Evolutionary conservation across 2,797 vertebrate species (phyloP).

Genomic region (Oryzias dopingdopingensis): DNA sequence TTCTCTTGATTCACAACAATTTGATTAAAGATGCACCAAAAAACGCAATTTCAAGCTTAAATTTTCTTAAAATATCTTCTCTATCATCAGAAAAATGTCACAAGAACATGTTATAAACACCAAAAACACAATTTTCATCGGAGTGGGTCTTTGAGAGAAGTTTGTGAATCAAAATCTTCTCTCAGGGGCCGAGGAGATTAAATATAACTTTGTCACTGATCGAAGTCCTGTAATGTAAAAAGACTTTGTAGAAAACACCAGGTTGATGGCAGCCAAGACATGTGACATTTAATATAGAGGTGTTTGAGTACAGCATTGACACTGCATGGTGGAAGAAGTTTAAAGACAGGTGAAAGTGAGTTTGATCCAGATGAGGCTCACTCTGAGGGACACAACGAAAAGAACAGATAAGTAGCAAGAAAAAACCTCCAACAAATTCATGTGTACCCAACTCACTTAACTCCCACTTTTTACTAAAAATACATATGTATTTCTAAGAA

Average conservation of each 20-base stretch:
- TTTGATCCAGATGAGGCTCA: slow-evolving; percentile 37
- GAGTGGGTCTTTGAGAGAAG: not conserved
- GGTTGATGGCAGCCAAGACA: slow-evolving; percentile 3
- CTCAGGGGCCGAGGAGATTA: not conserved
- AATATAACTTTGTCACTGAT: slow-evolving; percentile 9
- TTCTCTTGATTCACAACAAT: too few relatives aligned
- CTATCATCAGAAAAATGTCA: too few relatives aligned
- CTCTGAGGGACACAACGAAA: slow-evolving; percentile 10
- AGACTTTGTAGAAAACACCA: slow-evolving; percentile 7
- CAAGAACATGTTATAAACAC: too few relatives aligned
- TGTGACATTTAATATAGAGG: slow-evolving; percentile 12
- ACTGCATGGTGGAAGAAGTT: slow-evolving; percentile 11
- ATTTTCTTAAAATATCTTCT: too few relatives aligned
- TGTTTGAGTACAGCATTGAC: slow-evolving; percentile 10
- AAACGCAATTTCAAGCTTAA: too few relatives aligned
- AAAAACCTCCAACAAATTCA: too few relatives aligned
- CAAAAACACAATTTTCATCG: too few relatives aligned
- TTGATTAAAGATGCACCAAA: too few relatives aligned
- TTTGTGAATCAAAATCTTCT: slow-evolving; percentile 1
- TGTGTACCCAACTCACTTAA: too few relatives aligned
- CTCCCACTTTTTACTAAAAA: not conserved
- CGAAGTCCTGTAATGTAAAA: slow-evolving; percentile 3
- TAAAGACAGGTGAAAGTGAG: slow-evolving; percentile 26
- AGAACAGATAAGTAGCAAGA: not conserved
- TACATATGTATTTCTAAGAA: not conserved